A percentile compares a stretch with the other conserved stretches of the same genome.
These are phyloP conservation scores for Dryobates pubescens DNA, from an alignment of 2,797 vertebrate species.

Conservation along the genomic window DNA sequence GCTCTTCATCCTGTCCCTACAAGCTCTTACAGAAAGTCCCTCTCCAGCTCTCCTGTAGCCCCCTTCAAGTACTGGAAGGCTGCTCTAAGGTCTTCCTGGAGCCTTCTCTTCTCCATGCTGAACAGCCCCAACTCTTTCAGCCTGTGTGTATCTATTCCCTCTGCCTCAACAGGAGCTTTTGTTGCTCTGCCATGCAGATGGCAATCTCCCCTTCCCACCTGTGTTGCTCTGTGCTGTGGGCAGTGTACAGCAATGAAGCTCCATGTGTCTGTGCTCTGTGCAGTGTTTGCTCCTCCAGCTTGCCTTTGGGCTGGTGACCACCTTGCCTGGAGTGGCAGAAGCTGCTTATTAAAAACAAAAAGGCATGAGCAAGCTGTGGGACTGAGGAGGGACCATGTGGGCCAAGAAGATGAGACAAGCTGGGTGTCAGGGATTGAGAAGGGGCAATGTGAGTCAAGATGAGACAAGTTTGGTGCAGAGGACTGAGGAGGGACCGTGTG, in stretches of 20 bases:
- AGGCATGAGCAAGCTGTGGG: not conserved
- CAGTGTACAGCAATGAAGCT: rapidly evolving
- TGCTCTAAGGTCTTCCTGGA: too few relatives aligned
- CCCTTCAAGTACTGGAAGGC: too few relatives aligned
- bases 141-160: rapidly evolving
- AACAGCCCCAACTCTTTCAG: too few relatives aligned
- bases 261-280: rapidly evolving
- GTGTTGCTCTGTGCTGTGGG: not conserved
- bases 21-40: too few relatives aligned
- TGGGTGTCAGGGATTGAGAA: not conserved
- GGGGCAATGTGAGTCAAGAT: too few relatives aligned
- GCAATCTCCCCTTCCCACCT: not conserved
- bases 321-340: too few relatives aligned
- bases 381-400: too few relatives aligned
- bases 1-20: too few relatives aligned
- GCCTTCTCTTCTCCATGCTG: too few relatives aligned
- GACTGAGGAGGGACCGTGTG: too few relatives aligned
- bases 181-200: not conserved
- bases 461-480: too few relatives aligned
- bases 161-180: not conserved
- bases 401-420: rapidly evolving
- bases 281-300: rapidly evolving
- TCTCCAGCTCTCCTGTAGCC: too few relatives aligned
- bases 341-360: not conserved
- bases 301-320: not conserved